phyloP scores from a whole-genome alignment of 1,140 invertebrate genomes.

The Marisa cornuarietis region DNA sequence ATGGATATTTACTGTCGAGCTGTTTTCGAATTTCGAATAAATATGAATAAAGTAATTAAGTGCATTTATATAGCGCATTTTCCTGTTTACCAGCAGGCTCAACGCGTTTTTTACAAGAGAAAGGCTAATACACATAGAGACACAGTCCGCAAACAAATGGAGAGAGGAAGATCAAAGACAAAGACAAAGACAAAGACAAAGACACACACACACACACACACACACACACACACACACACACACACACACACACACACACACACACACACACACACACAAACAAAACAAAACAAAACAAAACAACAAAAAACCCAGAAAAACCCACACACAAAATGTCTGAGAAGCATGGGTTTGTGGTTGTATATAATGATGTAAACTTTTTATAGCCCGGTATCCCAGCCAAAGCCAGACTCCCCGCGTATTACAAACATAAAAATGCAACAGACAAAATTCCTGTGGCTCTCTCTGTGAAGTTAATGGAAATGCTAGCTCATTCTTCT shows the following conservation, averaged over 20 bases:
- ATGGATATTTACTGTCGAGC: background rate
- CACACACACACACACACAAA: too few species aligned
- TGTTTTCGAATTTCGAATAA: background rate
- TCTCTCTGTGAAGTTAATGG: too few species aligned
- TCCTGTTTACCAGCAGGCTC: background rate
- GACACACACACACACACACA: too few species aligned
- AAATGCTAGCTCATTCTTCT: too few species aligned
- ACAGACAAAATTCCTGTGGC: too few species aligned
- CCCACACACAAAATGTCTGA: background rate
- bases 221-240: slow-evolving; percentile 11
- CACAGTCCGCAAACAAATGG: slow-evolving; percentile 1
- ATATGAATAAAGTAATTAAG: background rate
- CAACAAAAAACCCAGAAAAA: background rate
- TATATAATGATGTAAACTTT: too few species aligned
- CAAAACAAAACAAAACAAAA: too few species aligned
- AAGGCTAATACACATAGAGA: too few species aligned
- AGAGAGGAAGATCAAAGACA: slow-evolving; percentile 4
- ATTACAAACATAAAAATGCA: too few species aligned
- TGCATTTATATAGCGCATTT: too few species aligned
- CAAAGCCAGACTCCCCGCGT: too few species aligned
- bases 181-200: slow-evolving; percentile 14
- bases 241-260: slow-evolving; percentile 6
- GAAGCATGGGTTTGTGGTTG: background rate
- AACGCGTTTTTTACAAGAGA: background rate
- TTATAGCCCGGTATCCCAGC: too few species aligned